A percentile compares a stretch with the other conserved stretches of the same genome.
These are phyloP conservation scores for Drosophila sordidapex DNA, from an alignment of 2,888 invertebrate species.

Conservation along the genomic window DNA sequence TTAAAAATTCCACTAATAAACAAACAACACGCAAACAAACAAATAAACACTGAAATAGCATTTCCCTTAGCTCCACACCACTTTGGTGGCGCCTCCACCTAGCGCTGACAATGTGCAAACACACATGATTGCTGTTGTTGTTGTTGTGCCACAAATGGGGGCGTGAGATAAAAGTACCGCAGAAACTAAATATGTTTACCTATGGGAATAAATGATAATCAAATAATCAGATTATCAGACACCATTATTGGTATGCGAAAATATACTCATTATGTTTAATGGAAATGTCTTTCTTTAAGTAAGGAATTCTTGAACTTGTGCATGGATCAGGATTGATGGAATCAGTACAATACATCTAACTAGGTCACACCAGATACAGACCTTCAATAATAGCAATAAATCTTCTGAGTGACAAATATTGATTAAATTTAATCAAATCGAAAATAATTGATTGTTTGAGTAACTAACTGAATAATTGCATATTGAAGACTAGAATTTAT, in stretches of 20 bases:
- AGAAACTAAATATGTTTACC: neutral
- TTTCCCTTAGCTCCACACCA: slow-evolving; percentile 21
- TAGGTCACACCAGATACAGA: neutral
- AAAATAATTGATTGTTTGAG: neutral
- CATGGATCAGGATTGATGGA: neutral
- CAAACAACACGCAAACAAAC: slow-evolving; percentile 66
- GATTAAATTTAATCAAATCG: neutral
- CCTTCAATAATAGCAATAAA: neutral
- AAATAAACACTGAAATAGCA: slow-evolving; percentile 56
- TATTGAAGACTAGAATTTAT: neutral
- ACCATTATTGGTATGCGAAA: neutral
- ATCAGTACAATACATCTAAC: neutral
- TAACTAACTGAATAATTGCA: neutral
- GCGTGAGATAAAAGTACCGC: neutral
- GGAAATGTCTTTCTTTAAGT: neutral
- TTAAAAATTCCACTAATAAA: slow-evolving; percentile 80
- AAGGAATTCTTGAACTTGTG: neutral
- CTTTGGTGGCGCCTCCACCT: slow-evolving; percentile 30
- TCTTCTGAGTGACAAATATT: neutral
- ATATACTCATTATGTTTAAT: neutral
- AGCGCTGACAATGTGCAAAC: slow-evolving; percentile 49
- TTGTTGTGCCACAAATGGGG: slow-evolving; percentile 12
- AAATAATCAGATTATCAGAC: neutral
- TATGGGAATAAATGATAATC: neutral
- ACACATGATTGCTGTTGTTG: slow-evolving; percentile 7